A percentile compares a stretch with the other conserved stretches of the same genome.
phyloP scores from a whole-genome alignment of 2,888 invertebrate genomes.

The Lathronympha strigana region DNA sequence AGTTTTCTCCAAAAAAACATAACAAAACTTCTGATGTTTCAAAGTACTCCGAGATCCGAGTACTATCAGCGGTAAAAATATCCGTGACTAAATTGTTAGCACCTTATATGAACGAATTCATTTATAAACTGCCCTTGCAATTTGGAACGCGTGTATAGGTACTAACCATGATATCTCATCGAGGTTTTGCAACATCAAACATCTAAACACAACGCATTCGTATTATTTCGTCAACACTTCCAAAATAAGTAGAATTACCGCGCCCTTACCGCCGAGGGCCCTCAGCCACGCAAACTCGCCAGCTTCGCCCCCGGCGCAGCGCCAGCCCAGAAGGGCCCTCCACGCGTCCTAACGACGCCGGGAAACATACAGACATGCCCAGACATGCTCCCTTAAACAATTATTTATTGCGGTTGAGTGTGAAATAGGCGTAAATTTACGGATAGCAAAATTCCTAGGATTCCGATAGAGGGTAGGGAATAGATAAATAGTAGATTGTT shows the following conservation, averaged over 20 bases:
- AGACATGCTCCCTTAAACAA: constrained; percentile 14
- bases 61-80: too few relatives aligned
- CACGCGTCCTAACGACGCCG: constrained; percentile 30
- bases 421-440: constrained; percentile 7
- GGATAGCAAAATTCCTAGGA: not conserved
- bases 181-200: too few relatives aligned
- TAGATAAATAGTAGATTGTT: too few relatives aligned
- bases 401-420: constrained; percentile 26
- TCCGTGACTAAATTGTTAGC: too few relatives aligned
- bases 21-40: too few relatives aligned
- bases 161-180: too few relatives aligned
- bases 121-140: too few relatives aligned
- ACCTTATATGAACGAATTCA: too few relatives aligned
- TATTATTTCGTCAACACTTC: not conserved
- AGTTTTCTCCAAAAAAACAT: too few relatives aligned
- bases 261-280: constrained; percentile 27
- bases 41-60: too few relatives aligned
- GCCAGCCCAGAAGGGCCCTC: constrained; percentile 30
- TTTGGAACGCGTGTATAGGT: too few relatives aligned
- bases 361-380: constrained; percentile 28
- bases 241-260: constrained; percentile 34
- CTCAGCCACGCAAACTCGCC: constrained; percentile 25
- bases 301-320: constrained; percentile 24
- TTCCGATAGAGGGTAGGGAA: not conserved
- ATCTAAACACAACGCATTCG: too few relatives aligned